Base-by-base conservation (phyloP, 2,113 vertebrate genomes). In the Porphyrio hochstetteri region DNA sequence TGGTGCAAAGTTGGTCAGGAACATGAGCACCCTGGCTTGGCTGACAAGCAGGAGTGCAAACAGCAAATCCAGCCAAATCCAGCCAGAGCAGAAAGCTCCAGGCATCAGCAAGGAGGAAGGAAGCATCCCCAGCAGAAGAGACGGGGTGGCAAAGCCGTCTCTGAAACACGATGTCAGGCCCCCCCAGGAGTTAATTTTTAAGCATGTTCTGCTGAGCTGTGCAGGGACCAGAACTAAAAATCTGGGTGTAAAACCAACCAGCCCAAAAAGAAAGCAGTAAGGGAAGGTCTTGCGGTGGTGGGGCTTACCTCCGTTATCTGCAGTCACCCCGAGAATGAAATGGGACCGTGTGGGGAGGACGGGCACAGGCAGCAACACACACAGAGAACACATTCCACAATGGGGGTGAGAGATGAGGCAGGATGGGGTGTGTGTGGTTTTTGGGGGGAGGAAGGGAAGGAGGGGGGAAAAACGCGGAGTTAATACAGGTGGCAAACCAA, bases 261-360 rank as follows among this genome's bases (percentile, higher is more conserved):
- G 94, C 40, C 90, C 83, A 36, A 93, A 93, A 93, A 72, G 50
- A n/a, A 69, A 31, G 83, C 69, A 80, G 65, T 14, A 89, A 93
- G 56, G 27, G 83, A 67, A 5, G 2, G 0, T 29, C 20, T 46
- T 20, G 92, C 36, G 82, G 82, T 13, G 67, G 60, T 19, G 90
- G 92, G 92, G 97, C 98, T 98, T 98, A 98, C 98, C 98, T 98
- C 98, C 14, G 96, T 87, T 42, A 98, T 98, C 98, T 98, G 98
- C 96, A 48, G 98, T 97, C 98, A 98, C 98, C 98, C 98, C 98
- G 98, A 98, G 97, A 98, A 98, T 98, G 98, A 98, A 98, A 98
- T 98, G 97, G 97, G 98, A 97, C 98, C 98, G 98, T 95, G 98
- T 98, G 95, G 97, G 98, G 98, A 97, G 97, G 97, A 97, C 97